These are phyloP conservation scores for Cyprinella venusta DNA, from an alignment of 2,797 vertebrate genomes.

Conservation along the genomic window DNA sequence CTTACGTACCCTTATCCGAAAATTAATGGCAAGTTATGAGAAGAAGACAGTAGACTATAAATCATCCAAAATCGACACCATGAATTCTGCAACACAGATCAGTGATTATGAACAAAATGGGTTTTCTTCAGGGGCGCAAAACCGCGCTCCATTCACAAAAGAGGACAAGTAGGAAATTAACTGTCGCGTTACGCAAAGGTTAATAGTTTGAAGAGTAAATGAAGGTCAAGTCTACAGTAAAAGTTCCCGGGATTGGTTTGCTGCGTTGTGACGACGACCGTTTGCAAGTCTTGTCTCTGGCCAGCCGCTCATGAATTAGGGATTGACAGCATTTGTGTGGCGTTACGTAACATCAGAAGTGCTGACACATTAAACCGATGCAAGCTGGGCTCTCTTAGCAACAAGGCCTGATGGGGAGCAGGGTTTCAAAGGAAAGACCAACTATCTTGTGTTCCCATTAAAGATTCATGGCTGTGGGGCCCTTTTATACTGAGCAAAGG, in stretches of 20 bases:
- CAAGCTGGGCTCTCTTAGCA: conserved; percentile 45
- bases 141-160: conserved; percentile 1
- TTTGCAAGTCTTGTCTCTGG: conserved; percentile 28
- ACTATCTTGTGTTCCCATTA: conserved; percentile 51
- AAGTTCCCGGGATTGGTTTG: neutral
- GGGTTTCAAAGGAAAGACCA: conserved; percentile 52
- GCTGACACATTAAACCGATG: conserved; percentile 52
- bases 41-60: conserved; percentile 52
- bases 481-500: conserved; percentile 13
- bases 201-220: conserved; percentile 2
- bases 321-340: conserved; percentile 46
- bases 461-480: conserved; percentile 53
- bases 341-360: conserved; percentile 54
- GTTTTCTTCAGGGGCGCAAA: conserved; percentile 9
- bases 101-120: conserved; percentile 48
- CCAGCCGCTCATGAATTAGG: conserved; percentile 59
- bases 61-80: conserved; percentile 53
- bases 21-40: conserved; percentile 57
- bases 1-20: conserved; percentile 32
- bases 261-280: neutral
- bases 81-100: conserved; percentile 49
- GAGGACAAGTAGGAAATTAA: conserved; percentile 1
- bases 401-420: conserved; percentile 41
- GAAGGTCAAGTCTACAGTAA: neutral
- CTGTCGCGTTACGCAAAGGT: neutral